phyloP scores from a whole-genome alignment of 2,888 invertebrate genomes.

The Chrysodeixis includens region DNA sequence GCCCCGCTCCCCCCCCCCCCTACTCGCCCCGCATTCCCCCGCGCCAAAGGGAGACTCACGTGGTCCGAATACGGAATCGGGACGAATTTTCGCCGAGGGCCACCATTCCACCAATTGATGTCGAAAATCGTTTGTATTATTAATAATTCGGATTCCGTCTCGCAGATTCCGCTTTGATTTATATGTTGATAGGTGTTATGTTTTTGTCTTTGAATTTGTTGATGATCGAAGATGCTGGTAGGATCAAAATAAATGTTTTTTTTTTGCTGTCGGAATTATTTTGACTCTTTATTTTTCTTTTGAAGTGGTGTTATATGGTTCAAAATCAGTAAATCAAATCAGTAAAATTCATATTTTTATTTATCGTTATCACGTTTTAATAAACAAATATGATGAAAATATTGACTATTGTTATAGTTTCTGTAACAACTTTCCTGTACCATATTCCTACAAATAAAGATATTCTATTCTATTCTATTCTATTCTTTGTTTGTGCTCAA shows the following conservation, averaged over 20 bases:
- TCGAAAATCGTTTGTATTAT: constrained; percentile 77
- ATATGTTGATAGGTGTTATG: constrained; percentile 50
- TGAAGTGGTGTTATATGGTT: neutral
- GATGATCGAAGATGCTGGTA: neutral
- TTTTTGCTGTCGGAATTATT: neutral
- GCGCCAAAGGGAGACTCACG: constrained; percentile 60
- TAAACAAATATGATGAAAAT: too few relatives aligned
- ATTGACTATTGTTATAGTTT: too few relatives aligned
- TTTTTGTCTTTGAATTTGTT: constrained; percentile 24
- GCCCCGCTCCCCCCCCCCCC: constrained; percentile 37
- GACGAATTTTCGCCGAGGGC: constrained; percentile 65
- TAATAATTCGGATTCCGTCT: constrained; percentile 76
- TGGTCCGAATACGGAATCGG: constrained; percentile 77
- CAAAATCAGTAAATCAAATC: too few relatives aligned
- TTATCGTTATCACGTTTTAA: too few relatives aligned
- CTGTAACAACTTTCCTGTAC: too few relatives aligned
- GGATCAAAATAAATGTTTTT: neutral
- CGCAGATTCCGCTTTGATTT: constrained; percentile 59
- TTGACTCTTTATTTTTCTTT: neutral
- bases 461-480: too few relatives aligned
- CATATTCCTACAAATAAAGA: too few relatives aligned
- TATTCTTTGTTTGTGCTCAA: too few relatives aligned
- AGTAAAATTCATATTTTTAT: too few relatives aligned
- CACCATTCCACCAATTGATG: constrained; percentile 64
- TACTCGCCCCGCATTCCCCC: constrained; percentile 43